These are phyloP conservation scores for Tetheella fluctuosa DNA, from an alignment of 2,888 invertebrate species.

Conservation along the genomic window DNA sequence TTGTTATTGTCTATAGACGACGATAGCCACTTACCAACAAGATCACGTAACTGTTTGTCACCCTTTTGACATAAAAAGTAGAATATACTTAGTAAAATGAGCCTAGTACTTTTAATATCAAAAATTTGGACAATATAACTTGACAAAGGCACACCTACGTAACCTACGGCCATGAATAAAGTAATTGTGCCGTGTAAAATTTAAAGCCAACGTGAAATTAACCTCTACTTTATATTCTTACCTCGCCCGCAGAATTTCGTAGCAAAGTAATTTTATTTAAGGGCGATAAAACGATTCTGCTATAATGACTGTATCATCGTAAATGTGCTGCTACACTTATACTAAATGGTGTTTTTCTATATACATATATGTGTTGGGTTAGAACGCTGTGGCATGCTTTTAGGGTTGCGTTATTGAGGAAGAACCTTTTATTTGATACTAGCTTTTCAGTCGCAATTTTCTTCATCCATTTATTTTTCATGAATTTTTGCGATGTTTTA, in stretches of 20 bases:
- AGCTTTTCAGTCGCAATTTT: no score
- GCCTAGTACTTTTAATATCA: background rate
- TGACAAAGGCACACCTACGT: conserved; percentile 13
- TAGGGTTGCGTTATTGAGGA: conserved; percentile 19
- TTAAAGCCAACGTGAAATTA: conserved; percentile 45
- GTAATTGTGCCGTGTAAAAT: conserved; percentile 43
- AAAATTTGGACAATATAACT: conserved; percentile 14
- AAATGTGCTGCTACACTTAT: conserved; percentile 30
- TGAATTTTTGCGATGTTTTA: no score
- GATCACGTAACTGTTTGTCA: no score
- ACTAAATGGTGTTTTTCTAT: conserved; percentile 11
- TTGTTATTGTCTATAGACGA: no score
- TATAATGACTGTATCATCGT: conserved; percentile 63
- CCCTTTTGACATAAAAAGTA: no score
- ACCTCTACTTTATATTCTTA: conserved; percentile 57
- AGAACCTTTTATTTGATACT: conserved; percentile 1
- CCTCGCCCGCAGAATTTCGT: conserved; percentile 38
- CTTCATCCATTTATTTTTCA: no score
- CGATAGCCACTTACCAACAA: no score
- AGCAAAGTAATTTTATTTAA: conserved; percentile 67
- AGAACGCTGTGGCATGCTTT: background rate
- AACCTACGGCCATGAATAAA: conserved; percentile 29
- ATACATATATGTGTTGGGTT: background rate
- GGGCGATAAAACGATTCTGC: conserved; percentile 61
- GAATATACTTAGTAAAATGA: background rate